These are phyloP conservation scores for Percopsis omiscomaycus DNA, from an alignment of 2,797 vertebrate species.

Conservation along the genomic window DNA sequence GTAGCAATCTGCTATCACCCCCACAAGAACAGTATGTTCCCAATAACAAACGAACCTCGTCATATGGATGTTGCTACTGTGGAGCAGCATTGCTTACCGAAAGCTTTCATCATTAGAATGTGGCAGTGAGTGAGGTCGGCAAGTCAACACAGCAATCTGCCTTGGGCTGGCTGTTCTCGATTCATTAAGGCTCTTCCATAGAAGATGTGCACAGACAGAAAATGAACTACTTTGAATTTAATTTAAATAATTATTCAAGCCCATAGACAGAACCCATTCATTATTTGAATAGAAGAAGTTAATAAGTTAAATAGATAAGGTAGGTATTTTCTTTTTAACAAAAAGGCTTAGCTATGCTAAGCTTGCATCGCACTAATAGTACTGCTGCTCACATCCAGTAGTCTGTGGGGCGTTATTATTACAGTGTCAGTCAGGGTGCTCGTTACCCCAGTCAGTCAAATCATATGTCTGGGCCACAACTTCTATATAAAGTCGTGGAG, in stretches of 20 bases:
- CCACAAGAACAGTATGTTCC: conserved; percentile 65
- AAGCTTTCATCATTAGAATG: conserved; percentile 59
- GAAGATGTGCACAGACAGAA: not conserved
- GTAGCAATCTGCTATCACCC: conserved; percentile 50
- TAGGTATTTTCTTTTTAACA: too few species aligned
- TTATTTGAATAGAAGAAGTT: too few species aligned
- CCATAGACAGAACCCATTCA: too few species aligned
- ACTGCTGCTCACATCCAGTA: conserved; percentile 27
- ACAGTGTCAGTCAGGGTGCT: conserved; percentile 38
- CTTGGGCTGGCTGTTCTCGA: conserved; percentile 14
- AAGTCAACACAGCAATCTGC: conserved; percentile 23
- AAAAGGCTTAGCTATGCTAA: not conserved
- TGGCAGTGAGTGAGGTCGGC: conserved; percentile 32
- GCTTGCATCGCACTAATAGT: conserved; percentile 9
- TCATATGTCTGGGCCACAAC: conserved; percentile 45
- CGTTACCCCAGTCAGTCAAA: conserved; percentile 31
- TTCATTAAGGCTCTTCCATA: conserved; percentile 9
- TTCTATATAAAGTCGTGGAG: conserved; percentile 49
- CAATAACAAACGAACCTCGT: conserved; percentile 68
- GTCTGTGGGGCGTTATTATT: conserved; percentile 38
- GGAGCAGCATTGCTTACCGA: conserved; percentile 41
- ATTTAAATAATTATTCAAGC: too few species aligned
- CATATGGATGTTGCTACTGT: conserved; percentile 45
- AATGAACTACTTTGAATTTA: not conserved
- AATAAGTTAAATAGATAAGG: too few species aligned